Conservation (phyloP, 2,888 invertebrate genomes). For the Caenorhabditis afra region DNA sequence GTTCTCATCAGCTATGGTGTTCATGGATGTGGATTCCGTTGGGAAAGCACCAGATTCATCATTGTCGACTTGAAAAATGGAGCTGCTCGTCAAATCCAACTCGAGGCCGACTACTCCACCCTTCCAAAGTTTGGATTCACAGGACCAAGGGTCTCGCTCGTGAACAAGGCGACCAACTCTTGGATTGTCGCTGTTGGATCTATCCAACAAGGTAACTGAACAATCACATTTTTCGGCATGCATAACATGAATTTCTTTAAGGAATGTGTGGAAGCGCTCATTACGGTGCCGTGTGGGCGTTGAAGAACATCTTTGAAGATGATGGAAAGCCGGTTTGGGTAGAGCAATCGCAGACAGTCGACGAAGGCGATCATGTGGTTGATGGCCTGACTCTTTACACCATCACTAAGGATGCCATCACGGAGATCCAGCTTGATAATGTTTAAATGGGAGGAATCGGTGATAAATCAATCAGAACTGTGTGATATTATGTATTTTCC, state of each 20-base stretch:
- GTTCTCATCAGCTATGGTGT: constrained; percentile 65
- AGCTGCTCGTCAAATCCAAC: constrained; percentile 24
- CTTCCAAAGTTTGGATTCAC: constrained; percentile 58
- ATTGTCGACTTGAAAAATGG: constrained; percentile 57
- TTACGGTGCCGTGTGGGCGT: constrained; percentile 59
- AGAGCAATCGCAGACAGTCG: constrained; percentile 34
- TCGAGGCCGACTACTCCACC: constrained; percentile 18
- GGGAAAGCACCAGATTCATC: constrained; percentile 63
- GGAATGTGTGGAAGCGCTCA: constrained; percentile 61
- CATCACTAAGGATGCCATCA: constrained; percentile 34
- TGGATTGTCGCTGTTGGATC: constrained; percentile 47
- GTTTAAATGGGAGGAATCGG: constrained; percentile 8
- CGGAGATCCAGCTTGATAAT: constrained; percentile 16
- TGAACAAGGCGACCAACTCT: constrained; percentile 33
- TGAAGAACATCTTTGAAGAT: constrained; percentile 44
- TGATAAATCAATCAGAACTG: neutral
- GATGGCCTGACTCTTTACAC: constrained; percentile 42
- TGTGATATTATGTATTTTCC: too few species aligned
- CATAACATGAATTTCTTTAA: neutral
- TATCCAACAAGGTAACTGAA: constrained; percentile 9
- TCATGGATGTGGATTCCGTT: constrained; percentile 71
- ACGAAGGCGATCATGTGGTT: constrained; percentile 29
- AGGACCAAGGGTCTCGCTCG: constrained; percentile 49
- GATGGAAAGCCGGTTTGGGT: constrained; percentile 20
- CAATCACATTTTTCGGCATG: neutral